These are phyloP conservation scores for Australoheros facetus DNA, from an alignment of 2,797 vertebrate species.

Conservation along the genomic window DNA sequence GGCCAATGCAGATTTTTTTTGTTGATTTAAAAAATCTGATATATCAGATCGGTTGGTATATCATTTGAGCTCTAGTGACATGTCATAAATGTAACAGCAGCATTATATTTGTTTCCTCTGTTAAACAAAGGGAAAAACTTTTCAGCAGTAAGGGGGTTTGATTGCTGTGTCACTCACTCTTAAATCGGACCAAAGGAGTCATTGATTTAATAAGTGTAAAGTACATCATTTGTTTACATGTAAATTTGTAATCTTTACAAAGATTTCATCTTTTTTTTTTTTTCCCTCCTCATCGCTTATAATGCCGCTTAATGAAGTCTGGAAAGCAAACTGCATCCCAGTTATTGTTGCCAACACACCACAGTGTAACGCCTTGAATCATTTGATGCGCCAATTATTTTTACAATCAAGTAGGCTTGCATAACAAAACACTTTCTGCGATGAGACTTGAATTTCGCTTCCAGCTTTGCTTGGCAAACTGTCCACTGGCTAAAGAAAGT, in stretches of 20 bases:
- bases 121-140: background rate
- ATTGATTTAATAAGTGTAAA: background rate
- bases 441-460: constrained; percentile 45
- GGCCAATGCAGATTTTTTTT: background rate
- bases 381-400: constrained; percentile 43
- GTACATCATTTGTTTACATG: constrained; percentile 2
- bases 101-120: background rate
- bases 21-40: fast-evolving
- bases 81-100: constrained; percentile 23
- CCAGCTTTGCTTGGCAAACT: constrained; percentile 53
- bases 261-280: background rate
- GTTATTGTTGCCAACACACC: constrained; percentile 26
- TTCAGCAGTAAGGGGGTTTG: background rate
- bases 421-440: constrained; percentile 39
- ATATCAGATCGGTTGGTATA: background rate
- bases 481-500: constrained; percentile 42
- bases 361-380: constrained; percentile 26
- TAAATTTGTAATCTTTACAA: background rate
- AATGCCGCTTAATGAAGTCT: constrained; percentile 31
- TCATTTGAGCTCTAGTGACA: background rate
- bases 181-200: background rate
- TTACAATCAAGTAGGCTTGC: constrained; percentile 36
- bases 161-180: background rate
- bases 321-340: constrained; percentile 9
- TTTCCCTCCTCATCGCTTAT: background rate